Base-by-base conservation (phyloP, 2,797 vertebrate genomes). In the Enteromius fasciolatus region DNA sequence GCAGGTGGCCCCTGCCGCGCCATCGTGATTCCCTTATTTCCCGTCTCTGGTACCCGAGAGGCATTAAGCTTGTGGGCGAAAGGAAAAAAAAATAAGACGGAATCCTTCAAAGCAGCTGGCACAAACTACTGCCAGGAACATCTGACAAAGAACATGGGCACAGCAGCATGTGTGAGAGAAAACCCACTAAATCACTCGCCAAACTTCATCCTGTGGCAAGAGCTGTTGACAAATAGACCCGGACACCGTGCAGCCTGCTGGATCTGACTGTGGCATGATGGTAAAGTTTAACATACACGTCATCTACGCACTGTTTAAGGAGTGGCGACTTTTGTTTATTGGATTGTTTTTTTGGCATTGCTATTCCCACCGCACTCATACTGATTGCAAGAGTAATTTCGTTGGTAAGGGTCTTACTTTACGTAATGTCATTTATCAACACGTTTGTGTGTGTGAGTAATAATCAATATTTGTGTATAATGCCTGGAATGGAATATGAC, bases 81-180 rank as follows among this genome's bases (percentile, higher is more conserved):
- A 50, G 1, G 25, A 11, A 23, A n/a, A 28, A 44, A 31, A 20
- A 41, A 12, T 0, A 25, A 41, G 23, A 75, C 54, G 12, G 18
- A 33, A 61, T 48, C 20, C 68, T 84, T 77, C 67, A 74, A 75
- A 76, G 72, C 76, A 52, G 17, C 59, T 63, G 28, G 77, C 36
- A 83, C 61, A 75, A 46, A 66, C 39, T 66, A 23, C 41, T 73
- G 80, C 84, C 84, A 87, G 67, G 17, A 75, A 76, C 64, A 52
- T 73, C 66, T 77, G 48, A 46, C 17, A 28, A 79, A 83, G 15
- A 68, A 63, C 23, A 44, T 70, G 54, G 78, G 10, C 64, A 78
- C 81, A 75, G 68, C 44, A 78, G 69, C 31, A 36, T 75, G 36
- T 69, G 80, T 48, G 50, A 70, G 41, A 76, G 72, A 70, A 4